phyloP scores from a whole-genome alignment of 1,140 invertebrate genomes.

The Dendrolimus kikuchii region DNA sequence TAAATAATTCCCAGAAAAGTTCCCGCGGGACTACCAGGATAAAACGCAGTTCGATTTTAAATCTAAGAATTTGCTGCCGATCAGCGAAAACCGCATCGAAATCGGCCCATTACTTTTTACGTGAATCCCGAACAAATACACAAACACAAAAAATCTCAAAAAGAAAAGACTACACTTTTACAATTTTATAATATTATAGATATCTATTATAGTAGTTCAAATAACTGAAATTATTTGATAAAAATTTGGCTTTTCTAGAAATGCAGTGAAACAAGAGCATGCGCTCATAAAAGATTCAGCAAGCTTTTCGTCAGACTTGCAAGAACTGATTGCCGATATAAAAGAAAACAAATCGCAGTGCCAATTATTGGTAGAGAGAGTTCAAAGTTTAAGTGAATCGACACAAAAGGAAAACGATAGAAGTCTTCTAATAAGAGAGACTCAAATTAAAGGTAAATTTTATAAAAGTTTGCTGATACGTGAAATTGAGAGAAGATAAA shows the following conservation, averaged over 20 bases:
- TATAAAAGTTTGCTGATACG: neutral
- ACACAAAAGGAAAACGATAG: slow-evolving; percentile 32
- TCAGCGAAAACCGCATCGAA: no score
- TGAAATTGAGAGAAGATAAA: neutral
- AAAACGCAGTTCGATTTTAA: no score
- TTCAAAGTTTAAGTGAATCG: slow-evolving; percentile 33
- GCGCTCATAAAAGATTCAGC: slow-evolving; percentile 49
- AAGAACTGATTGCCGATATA: slow-evolving; percentile 37
- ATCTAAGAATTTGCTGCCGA: no score
- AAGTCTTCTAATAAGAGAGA: slow-evolving; percentile 44
- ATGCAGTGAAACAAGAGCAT: slow-evolving; percentile 59
- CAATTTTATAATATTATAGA: no score
- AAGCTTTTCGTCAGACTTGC: slow-evolving; percentile 44
- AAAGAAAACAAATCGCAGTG: slow-evolving; percentile 44
- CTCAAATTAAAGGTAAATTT: slow-evolving; percentile 41
- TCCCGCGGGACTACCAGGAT: no score
- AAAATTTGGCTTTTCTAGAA: slow-evolving; percentile 24
- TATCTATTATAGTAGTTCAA: no score
- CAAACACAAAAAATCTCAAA: no score
- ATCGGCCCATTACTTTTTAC: no score
- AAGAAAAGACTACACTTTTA: no score
- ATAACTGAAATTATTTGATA: neutral
- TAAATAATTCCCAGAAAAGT: no score
- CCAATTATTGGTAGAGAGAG: slow-evolving; percentile 35
- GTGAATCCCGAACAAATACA: no score